Evolutionary conservation across 2,113 vertebrate genomes (phyloP), one percentile per base, ranked within the genome.

Genomic region (Cranoglanis bouderius): DNA sequence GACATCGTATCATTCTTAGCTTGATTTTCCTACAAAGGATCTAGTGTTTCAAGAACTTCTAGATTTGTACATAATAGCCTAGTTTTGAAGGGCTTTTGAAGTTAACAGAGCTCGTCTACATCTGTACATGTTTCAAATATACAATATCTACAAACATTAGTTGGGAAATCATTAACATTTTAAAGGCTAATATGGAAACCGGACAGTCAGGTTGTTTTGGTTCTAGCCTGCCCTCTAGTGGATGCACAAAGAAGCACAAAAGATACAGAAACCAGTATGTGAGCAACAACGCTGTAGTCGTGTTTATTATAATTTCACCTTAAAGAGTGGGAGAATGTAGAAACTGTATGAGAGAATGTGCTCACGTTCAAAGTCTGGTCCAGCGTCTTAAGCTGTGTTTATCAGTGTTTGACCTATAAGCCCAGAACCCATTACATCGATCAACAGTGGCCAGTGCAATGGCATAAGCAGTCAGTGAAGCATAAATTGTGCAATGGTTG

Each of bases 161-260:
- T 4, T 10, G 9, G 8, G n/a, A 78, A 78, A 24, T 6, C 19
- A 43, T 40, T 26, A 43, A 40, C 35, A 7, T 26, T 40, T 61
- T 40, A 61, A 40, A 59, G 5, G 4, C 6, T 38, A 59, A 38
- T 59, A 59, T 26, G 5, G 55, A 82, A 38, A 26, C 53, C 32
- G 7, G 19, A 82, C 32, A 40, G 19, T 82, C 80, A 40, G 81
- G 55, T 61, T 61, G 32, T 43, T 29, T 29, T 82, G 51, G 49
- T 18, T 81, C 26, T 51, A 38, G 2, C 2, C 81, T 61, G 35
- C 81, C 21, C 81, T 83, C 81, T 61, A 83, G 81, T 83, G 81
- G 81, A 40, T 43, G 13, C 35, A 61, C 35, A 59, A 57, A 61
- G 24, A 43, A 82, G 1, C 32, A 43, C 35, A 83, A 21, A 32